These are phyloP conservation scores for Istiophorus platypterus DNA, from an alignment of 2,113 vertebrate genomes.

Conservation along the genomic window DNA sequence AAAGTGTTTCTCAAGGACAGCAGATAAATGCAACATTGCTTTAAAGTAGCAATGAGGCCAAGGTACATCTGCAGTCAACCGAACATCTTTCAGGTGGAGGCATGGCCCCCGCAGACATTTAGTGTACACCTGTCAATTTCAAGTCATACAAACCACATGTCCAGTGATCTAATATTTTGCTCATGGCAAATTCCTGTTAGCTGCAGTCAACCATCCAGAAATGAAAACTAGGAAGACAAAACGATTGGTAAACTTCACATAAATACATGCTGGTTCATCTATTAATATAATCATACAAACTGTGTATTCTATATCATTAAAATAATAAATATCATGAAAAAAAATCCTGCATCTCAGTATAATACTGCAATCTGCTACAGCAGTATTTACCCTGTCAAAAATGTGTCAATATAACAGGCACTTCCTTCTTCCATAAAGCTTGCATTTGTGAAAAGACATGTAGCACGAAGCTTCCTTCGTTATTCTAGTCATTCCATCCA, in stretches of 20 bases:
- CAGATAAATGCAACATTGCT: neutral
- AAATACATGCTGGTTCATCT: neutral
- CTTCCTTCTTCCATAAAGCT: constrained; percentile 21
- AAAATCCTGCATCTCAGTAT: neutral
- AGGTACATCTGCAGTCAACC: neutral
- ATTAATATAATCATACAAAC: neutral
- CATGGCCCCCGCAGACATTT: neutral
- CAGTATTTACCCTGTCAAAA: constrained; percentile 6
- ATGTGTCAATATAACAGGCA: constrained; percentile 33
- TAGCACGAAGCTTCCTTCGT: constrained; percentile 9
- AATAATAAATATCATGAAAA: constrained; percentile 4
- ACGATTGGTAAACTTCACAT: neutral
- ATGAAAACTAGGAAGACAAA: neutral
- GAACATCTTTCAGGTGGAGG: neutral
- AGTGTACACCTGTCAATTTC: neutral
- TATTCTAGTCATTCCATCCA: constrained; percentile 24
- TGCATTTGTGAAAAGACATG: constrained; percentile 22
- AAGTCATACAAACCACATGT: neutral
- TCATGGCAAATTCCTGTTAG: neutral
- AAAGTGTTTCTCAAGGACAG: neutral
- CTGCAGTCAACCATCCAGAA: neutral
- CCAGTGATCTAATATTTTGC: neutral
- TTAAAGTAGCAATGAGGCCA: neutral
- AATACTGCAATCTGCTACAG: neutral
- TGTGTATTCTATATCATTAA: no score